Base-by-base conservation (phyloP, 2,797 vertebrate species). In the Anguilla pacifica region DNA sequence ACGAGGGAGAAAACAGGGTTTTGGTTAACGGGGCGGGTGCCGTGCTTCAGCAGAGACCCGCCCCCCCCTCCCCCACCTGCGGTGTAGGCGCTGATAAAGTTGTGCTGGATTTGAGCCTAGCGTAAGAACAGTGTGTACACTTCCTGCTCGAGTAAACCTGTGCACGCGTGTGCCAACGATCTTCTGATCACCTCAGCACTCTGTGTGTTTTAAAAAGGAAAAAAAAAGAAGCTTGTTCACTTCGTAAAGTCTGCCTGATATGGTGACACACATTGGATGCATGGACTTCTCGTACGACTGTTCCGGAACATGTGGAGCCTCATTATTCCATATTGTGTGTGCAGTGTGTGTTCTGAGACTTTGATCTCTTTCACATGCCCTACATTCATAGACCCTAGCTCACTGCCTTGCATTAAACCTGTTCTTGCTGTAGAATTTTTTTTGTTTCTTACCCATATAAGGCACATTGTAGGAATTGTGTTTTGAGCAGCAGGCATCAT, bases 81-180 rank as follows among this genome's bases (percentile, higher is more conserved):
- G 82, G 82, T 25, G n/a, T 53, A 49, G 39, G 4, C n/a, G 25
- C 46, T 74, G 61, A 61, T 35, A 83, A 46, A 82, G 77, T 57
- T 92, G 89, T 89, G 91, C 88, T 90, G 91, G 89, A 93, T 91
- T 88, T 89, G 87, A 93, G 89, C 83, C 74, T 90, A 82, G 91
- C 51, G 57, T 88, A 88, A 92, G 91, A 89, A 90, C 93, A 94
- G 95, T 94, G 92, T 90, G 91, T 92, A 92, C 91, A 96, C 92
- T 96, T 96, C 95, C 96, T 98, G 97, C 97, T 97, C 96, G 96
- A 95, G 93, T 5, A 70, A 74, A 39, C 64, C 43, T 85, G 87
- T 55, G 85, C 57, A 88, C 17, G 83, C 53, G 70, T 55, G 82
- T 84, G 83, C 55, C 74, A 79, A 46, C 7, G 35, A 17, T 77